Evolutionary conservation across 1,140 invertebrate genomes (phyloP), one percentile per base, ranked within the genome.

Genomic region (Platyscapa corneri): DNA sequence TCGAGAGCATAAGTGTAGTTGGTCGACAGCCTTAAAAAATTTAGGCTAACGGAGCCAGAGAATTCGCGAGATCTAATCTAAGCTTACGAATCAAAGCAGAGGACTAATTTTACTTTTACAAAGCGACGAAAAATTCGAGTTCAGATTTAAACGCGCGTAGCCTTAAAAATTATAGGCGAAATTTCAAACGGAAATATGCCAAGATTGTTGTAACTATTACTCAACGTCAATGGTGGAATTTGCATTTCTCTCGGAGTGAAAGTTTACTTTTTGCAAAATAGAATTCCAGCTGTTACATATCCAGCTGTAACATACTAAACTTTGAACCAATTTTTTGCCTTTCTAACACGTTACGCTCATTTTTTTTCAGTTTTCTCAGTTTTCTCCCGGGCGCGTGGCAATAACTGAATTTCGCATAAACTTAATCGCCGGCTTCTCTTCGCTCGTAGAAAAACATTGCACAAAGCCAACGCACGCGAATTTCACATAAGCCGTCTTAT

Each of bases 241-340:
- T 37, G 34, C 67, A 70, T 70, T 70, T 70, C 67, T 37, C 67
- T 16, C 20, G 7, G 30, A 34, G 67, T 37, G 67, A 70, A 70
- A 70, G 67, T 39, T 70, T 37, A 20, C 18, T 70, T 70, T 37
- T 70, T 30, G 23, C 16, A 70, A 70, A 70, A 70, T 37, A 18
- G 37, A 42, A 74, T 74, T 74, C 70, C 2, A 42, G 27, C 37
- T 12, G 70, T 42, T 42, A 42, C 18, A 39, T 74, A n/a, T 74
- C 23, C n/a, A n/a, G n/a, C n/a, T n/a, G 20, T 74, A 74, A 42
- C 32, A 42, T n/a, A 74, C 8, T 74, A 74, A 74, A 74, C 39
- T 74, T 42, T 74, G 27, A 74, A 74, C 70, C 23, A 39, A 42
- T 74, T 74, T n/a, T n/a, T 74, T 70, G n/a, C n/a, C 3, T 23